Evolutionary conservation across 2,113 vertebrate species (phyloP).

Genomic region (Syrmaticus mikado): DNA sequence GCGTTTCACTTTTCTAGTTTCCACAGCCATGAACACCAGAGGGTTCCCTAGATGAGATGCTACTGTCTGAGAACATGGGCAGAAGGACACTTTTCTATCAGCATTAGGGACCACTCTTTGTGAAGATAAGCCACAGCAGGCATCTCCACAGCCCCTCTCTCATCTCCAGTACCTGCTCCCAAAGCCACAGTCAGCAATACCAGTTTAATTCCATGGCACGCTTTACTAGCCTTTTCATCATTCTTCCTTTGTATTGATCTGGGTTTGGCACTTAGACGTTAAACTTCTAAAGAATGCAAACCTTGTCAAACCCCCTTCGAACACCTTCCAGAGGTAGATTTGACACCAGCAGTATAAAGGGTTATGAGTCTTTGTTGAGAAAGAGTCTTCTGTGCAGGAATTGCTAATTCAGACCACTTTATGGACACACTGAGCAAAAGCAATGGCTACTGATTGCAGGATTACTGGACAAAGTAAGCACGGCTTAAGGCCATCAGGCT

Average conservation of each 20-base stretch:
- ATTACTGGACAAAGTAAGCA: neutral
- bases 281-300: neutral
- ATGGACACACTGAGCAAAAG: neutral
- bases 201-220: neutral
- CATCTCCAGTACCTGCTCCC: neutral
- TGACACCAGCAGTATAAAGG: neutral
- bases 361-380: neutral
- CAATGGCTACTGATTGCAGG: neutral
- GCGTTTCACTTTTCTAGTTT: neutral
- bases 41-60: neutral
- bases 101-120: neutral
- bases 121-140: neutral
- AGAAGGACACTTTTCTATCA: neutral
- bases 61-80: neutral
- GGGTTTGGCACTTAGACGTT: neutral
- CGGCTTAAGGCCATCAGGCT: neutral
- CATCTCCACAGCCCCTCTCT: neutral
- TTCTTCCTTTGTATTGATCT: neutral
- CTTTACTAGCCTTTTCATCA: neutral
- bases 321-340: neutral
- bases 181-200: neutral
- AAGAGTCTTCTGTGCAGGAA: neutral
- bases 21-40: accelerated
- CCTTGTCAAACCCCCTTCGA: neutral
- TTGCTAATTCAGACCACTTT: neutral